Conservation (phyloP, 2,888 invertebrate species). For the Chloroclystis v-ata region DNA sequence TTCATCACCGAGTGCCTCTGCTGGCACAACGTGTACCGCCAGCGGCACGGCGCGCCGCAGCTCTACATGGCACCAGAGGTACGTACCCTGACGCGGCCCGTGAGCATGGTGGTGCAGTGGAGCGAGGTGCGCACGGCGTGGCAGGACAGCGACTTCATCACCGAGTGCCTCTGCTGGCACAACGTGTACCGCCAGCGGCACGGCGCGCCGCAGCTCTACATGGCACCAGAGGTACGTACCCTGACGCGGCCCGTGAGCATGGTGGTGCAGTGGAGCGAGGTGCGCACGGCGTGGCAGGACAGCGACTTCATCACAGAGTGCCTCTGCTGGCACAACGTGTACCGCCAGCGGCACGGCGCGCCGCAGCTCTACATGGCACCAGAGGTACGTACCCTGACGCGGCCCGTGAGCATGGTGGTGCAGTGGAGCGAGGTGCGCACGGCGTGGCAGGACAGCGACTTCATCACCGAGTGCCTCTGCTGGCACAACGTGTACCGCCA, state of each 20-base stretch:
- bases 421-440: constrained; percentile 84
- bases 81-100: constrained; percentile 79
- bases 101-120: constrained; percentile 84
- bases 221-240: constrained; percentile 86
- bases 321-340: constrained; percentile 90
- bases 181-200: constrained; percentile 89
- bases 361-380: constrained; percentile 86
- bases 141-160: constrained; percentile 89
- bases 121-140: constrained; percentile 85
- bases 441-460: constrained; percentile 88
- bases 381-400: constrained; percentile 82
- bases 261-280: constrained; percentile 83
- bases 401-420: constrained; percentile 83
- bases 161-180: constrained; percentile 89
- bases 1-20: constrained; percentile 88
- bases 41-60: constrained; percentile 84
- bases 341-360: constrained; percentile 85
- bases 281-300: constrained; percentile 86
- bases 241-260: constrained; percentile 82
- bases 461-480: constrained; percentile 87
- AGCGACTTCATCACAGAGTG: constrained; percentile 90
- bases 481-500: constrained; percentile 91
- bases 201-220: constrained; percentile 83
- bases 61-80: constrained; percentile 88
- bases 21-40: constrained; percentile 90